A percentile compares a stretch with the other conserved stretches of the same genome.
These are phyloP conservation scores for Fregata magnificens DNA, from an alignment of 2,113 vertebrate species.

Conservation along the genomic window DNA sequence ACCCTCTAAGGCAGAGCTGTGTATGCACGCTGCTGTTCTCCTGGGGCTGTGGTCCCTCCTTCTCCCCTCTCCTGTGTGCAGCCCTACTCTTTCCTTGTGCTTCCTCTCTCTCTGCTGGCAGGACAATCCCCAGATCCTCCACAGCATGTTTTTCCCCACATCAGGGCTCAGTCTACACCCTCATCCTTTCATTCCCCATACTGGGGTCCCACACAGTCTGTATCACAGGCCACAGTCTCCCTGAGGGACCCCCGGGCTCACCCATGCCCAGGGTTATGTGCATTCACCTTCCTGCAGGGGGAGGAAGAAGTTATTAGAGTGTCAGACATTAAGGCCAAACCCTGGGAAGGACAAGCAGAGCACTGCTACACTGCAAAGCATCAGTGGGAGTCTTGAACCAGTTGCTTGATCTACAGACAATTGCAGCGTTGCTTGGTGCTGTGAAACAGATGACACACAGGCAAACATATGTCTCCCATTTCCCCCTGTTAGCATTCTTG, in stretches of 20 bases:
- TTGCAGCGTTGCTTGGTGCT: rapidly evolving
- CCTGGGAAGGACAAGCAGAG: neutral
- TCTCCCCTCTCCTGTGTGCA: neutral
- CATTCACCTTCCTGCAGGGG: neutral
- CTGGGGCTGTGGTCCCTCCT: rapidly evolving
- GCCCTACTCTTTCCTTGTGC: neutral
- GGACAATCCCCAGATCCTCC: neutral
- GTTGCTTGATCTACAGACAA: neutral
- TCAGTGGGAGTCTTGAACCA: neutral
- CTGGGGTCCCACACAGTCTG: neutral
- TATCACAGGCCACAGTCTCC: neutral
- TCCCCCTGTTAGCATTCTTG: neutral
- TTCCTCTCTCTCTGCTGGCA: neutral
- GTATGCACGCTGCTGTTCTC: neutral
- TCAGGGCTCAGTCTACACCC: neutral
- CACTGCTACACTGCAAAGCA: neutral
- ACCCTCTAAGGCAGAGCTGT: neutral
- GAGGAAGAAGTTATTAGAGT: neutral
- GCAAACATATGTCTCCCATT: neutral
- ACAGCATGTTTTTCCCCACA: neutral
- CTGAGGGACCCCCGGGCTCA: rapidly evolving
- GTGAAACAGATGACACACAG: neutral
- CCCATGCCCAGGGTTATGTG: too few relatives aligned
- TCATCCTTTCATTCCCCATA: neutral
- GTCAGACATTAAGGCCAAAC: neutral